These are phyloP conservation scores for Telmatherina bonti DNA, from an alignment of 2,797 vertebrate species.

Conservation along the genomic window DNA sequence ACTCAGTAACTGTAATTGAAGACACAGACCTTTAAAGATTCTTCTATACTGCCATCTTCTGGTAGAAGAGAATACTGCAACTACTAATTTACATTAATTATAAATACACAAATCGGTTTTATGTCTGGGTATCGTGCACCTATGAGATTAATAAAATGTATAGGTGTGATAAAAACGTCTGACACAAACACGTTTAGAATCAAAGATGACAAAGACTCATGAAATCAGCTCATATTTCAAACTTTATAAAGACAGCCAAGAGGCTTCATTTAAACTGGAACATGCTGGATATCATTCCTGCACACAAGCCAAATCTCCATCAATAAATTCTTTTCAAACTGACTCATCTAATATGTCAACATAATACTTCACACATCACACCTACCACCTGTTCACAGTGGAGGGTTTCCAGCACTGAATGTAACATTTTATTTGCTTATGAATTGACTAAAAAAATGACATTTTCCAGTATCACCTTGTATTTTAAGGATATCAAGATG, in stretches of 20 bases:
- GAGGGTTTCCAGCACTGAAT: constrained; percentile 54
- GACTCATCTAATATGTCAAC: constrained; percentile 3
- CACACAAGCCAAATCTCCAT: constrained; percentile 10
- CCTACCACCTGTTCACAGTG: constrained; percentile 1
- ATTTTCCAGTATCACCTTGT: constrained; percentile 2
- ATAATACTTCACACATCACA: constrained; percentile 8
- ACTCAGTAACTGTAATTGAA: not conserved
- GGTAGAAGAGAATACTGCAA: constrained; percentile 21
- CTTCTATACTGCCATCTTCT: constrained; percentile 44
- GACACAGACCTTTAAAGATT: not conserved
- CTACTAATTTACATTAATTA: not conserved
- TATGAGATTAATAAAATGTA: not conserved
- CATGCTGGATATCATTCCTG: constrained; percentile 23
- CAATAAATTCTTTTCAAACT: constrained; percentile 4
- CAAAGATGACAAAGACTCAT: not conserved
- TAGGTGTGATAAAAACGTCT: not conserved
- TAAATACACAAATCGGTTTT: not conserved
- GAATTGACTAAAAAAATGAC: not conserved
- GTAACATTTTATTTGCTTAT: constrained; percentile 6
- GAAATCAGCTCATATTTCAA: constrained; percentile 16
- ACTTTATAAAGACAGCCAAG: constrained; percentile 3
- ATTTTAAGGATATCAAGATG: not conserved
- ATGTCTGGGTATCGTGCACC: not conserved
- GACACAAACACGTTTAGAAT: not conserved
- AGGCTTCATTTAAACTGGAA: constrained; percentile 31